A percentile compares a stretch with the other conserved stretches of the same genome.
Evolutionary conservation across 2,888 invertebrate genomes (phyloP).

Genomic region (Chirona hameri): DNA sequence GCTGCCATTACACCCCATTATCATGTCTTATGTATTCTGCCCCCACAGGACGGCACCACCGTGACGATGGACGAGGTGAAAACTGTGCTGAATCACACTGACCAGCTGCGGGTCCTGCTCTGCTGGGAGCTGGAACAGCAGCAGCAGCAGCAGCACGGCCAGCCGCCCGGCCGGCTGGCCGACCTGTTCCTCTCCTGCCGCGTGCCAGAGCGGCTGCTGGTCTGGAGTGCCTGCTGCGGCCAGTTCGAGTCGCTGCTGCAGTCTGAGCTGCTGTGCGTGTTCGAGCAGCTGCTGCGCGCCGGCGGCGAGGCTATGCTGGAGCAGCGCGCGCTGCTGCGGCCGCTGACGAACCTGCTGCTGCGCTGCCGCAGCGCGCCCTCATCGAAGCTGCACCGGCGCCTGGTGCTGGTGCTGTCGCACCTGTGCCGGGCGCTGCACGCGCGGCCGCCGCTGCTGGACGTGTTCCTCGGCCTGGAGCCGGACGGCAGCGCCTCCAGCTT

Average conservation of each 20-base stretch:
- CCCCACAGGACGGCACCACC: neutral
- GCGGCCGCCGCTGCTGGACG: conserved; percentile 77
- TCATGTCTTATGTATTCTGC: no score
- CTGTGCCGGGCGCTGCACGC: conserved; percentile 86
- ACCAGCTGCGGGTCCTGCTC: conserved; percentile 81
- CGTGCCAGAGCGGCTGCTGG: conserved; percentile 75
- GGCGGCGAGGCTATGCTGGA: conserved; percentile 76
- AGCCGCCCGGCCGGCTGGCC: conserved; percentile 54
- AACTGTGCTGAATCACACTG: conserved; percentile 84
- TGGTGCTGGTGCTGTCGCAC: conserved; percentile 82
- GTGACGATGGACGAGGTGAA: conserved; percentile 74
- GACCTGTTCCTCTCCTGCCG: conserved; percentile 81
- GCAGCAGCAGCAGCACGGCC: conserved; percentile 32
- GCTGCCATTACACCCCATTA: no score
- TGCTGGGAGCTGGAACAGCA: conserved; percentile 58
- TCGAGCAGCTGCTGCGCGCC: conserved; percentile 76
- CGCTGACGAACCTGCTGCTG: conserved; percentile 75
- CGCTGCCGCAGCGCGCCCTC: conserved; percentile 73
- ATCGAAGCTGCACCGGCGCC: conserved; percentile 54
- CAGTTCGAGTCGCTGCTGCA: conserved; percentile 79
- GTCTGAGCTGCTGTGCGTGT: conserved; percentile 80
- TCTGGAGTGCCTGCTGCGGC: conserved; percentile 79
- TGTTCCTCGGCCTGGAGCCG: conserved; percentile 69
- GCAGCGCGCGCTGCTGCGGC: conserved; percentile 83
- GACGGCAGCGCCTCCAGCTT: conserved; percentile 51